phyloP scores from a whole-genome alignment of 2,888 invertebrate genomes.

The Campaea margaritaria region DNA sequence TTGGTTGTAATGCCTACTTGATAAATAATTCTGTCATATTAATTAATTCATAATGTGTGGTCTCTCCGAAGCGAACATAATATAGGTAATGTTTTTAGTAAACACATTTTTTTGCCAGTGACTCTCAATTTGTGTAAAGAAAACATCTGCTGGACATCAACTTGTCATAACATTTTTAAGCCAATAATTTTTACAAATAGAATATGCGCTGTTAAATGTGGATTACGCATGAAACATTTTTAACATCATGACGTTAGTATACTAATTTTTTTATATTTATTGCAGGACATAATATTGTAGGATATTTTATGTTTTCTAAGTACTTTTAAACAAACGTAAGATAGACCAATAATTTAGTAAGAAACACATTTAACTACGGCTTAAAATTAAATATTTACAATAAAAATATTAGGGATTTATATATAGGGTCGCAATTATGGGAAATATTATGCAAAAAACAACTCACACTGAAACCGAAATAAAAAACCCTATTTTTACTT shows the following conservation, averaged over 20 bases:
- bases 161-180: constrained; percentile 32
- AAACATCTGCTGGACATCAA: constrained; percentile 34
- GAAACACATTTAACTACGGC: no score
- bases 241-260: constrained; percentile 21
- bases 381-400: no score
- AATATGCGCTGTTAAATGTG: constrained; percentile 15
- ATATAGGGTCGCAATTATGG: no score
- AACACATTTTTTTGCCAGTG: constrained; percentile 12
- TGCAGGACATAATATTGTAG: no score
- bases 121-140: constrained; percentile 8
- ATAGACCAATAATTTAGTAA: no score
- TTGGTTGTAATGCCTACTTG: constrained; percentile 9
- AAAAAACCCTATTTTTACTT: no score
- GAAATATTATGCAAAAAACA: no score
- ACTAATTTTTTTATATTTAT: no score
- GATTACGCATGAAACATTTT: constrained; percentile 24
- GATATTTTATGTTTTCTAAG: no score
- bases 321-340: no score
- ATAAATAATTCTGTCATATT: constrained; percentile 1
- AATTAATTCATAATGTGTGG: constrained; percentile 3
- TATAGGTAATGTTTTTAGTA: constrained; percentile 3
- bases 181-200: constrained; percentile 30
- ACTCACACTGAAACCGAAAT: no score
- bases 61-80: neutral
- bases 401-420: no score